Evolutionary conservation across 2,113 vertebrate genomes (phyloP), one percentile per base, ranked within the genome.

Genomic region (Gambusia holbrooki): DNA sequence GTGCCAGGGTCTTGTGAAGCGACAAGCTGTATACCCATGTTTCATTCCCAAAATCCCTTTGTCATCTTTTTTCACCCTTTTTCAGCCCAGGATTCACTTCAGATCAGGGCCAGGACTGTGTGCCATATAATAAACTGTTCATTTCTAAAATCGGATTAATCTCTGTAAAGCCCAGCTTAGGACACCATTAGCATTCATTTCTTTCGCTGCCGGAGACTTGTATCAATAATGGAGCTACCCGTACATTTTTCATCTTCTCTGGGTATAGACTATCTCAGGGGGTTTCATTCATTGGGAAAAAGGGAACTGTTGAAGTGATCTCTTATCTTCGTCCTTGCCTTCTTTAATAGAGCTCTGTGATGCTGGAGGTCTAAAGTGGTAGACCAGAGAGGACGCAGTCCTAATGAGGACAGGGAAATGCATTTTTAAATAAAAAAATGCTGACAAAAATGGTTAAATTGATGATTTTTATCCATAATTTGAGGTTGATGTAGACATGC

Each of bases 71-170:
- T 12, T 22, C 25, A 58, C 51, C 30, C 72, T 73, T 85, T 37
- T 83, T 74, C 77, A 77, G 87, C 69, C 76, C 81, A 73, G 85
- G 74, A 90, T 80, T 89, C 84, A 78, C 81, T 90, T 89, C 85
- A 90, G 81, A 92, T 90, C 76, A 80, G 76, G 87, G 80, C 86
- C 80, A 90, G 19, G 42, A 84, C 83, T 81, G 78, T 86, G 78
- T 87, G 79, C 78, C 82, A 81, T 88, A 79, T 84, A 90, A 92
- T 89, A 84, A 92, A 91, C 92, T 82, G 85, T 88, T 89, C 73
- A 88, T 89, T 89, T 87, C 84, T 89, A 71, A 89, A 92, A 91
- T 88, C 77, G 81, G 91, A 93, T 92, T 94, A 92, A 91, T 92
- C 89, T 91, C 71, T 80, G 83, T 84, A 89, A 93, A 93, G 78